A percentile compares a stretch with the other conserved stretches of the same genome.
Conservation (phyloP, 2,113 vertebrate genomes). For the Dissostichus mawsoni region DNA sequence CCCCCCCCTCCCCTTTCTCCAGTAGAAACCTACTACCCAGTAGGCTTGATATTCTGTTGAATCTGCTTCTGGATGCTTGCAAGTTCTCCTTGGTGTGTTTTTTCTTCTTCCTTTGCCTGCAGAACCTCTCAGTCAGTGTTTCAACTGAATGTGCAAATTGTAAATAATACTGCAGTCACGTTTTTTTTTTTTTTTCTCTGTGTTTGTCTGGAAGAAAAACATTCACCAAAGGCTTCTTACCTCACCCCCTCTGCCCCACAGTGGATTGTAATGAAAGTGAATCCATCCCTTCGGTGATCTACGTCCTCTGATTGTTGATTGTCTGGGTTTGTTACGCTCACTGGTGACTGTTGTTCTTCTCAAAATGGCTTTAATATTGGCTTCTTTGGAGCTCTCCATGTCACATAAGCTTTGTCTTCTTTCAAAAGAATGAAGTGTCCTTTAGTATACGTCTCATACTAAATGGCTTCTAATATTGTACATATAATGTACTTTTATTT, state of each 20-base stretch:
- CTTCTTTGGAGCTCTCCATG: conserved; percentile 80
- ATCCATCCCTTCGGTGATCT: conserved; percentile 7
- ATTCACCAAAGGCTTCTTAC: conserved; percentile 84
- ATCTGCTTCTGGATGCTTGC: conserved; percentile 69
- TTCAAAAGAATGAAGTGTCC: conserved; percentile 88
- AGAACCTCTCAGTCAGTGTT: conserved; percentile 80
- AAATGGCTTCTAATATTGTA: conserved; percentile 95
- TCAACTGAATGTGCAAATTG: conserved; percentile 88
- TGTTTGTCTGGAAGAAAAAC: conserved; percentile 87
- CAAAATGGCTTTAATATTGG: conserved; percentile 84
- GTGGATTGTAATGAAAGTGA: conserved; percentile 14
- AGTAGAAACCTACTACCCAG: conserved; percentile 13
- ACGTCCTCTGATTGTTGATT: neutral
- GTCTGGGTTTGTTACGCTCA: neutral
- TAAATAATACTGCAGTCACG: conserved; percentile 82
- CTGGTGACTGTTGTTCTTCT: conserved; percentile 89
- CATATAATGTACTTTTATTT: conserved; percentile 98
- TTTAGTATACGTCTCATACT: conserved; percentile 91
- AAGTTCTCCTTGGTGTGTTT: conserved; percentile 57
- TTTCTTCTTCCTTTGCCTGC: conserved; percentile 74
- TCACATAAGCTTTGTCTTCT: conserved; percentile 76
- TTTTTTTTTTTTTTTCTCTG: conserved; percentile 69
- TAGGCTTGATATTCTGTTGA: conserved; percentile 32
- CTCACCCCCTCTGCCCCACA: neutral
- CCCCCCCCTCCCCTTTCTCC: neutral